These are phyloP conservation scores for Petrocephalus microphthalmus DNA, from an alignment of 2,113 vertebrate genomes.

Conservation along the genomic window DNA sequence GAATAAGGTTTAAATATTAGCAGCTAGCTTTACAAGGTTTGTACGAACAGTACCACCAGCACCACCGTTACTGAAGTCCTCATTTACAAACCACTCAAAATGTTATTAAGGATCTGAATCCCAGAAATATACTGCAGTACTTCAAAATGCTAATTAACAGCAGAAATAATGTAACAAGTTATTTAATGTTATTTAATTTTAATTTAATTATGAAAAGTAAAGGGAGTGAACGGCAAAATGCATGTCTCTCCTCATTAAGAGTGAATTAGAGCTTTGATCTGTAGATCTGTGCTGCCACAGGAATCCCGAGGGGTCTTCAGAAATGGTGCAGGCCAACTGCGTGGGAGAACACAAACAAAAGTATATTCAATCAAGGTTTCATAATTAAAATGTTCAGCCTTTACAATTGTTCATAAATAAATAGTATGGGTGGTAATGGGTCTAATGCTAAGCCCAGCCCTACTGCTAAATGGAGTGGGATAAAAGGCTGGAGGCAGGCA, in stretches of 20 bases:
- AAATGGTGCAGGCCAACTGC: not conserved
- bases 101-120: not conserved
- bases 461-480: not conserved
- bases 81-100: not conserved
- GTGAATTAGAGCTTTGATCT: not conserved
- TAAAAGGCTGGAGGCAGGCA: not conserved
- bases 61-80: not conserved
- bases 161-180: not conserved
- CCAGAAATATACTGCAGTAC: not conserved
- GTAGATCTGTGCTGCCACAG: not conserved
- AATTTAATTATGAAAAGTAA: not conserved
- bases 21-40: not conserved
- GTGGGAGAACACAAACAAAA: not conserved
- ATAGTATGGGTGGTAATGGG: not conserved
- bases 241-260: not conserved
- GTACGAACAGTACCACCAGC: not conserved
- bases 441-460: not conserved
- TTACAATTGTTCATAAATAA: not conserved
- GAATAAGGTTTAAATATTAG: not conserved
- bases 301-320: not conserved
- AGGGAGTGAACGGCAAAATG: not conserved
- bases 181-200: not conserved
- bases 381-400: not conserved
- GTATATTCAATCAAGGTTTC: not conserved
- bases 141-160: not conserved